Base-by-base conservation (phyloP, 2,797 vertebrate genomes). In the Notolepis coatsorum region DNA sequence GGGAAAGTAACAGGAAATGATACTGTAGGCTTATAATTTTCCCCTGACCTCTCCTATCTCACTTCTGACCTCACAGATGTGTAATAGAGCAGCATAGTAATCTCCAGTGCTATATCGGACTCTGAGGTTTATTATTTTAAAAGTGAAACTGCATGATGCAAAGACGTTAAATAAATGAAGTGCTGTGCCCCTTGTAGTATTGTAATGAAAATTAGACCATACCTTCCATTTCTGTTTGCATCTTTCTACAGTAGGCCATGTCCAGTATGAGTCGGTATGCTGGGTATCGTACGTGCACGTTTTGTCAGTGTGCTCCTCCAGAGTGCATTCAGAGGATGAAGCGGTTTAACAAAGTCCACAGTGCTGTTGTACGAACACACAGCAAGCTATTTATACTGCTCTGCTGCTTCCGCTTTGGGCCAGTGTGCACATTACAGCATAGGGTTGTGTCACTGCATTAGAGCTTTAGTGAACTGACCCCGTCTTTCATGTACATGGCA, bases 311-410 rank as follows among this genome's bases (percentile, higher is more conserved):
- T 25, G 17, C 1, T 21, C 20, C 28, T 13, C 18, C 18, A 15
- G 7, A 13, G 23, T 39, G 21, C 25, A 7, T 57, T 68, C 68
- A 60, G 33, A 42, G 15, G 61, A 72, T 65, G 76, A 61, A 67
- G 45, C 48, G 28, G 50, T 68, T 68, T 75, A 79, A 62, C 61
- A 52, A 76, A 72, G 59, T 67, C 66, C 58, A 58, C 49, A 53
- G 15, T 48, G 42, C n/a, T n/a, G 27, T 17, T 1, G 3, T 38
- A 45, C 27, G 41, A 52, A 67, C 30, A 25, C n/a, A n/a, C 42
- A 47, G 2, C 0, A 2, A 27, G 46, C 24, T 54, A 30, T 77
- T 65, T 66, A 33, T 51, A 13, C 25, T 10, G 5, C 45, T 33
- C 31, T 70, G 48, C 46, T 47, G 41, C 9, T 15, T 28, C 4